Evolutionary conservation across 2,113 vertebrate genomes (phyloP).

Genomic region (Triplophysa dalaica): DNA sequence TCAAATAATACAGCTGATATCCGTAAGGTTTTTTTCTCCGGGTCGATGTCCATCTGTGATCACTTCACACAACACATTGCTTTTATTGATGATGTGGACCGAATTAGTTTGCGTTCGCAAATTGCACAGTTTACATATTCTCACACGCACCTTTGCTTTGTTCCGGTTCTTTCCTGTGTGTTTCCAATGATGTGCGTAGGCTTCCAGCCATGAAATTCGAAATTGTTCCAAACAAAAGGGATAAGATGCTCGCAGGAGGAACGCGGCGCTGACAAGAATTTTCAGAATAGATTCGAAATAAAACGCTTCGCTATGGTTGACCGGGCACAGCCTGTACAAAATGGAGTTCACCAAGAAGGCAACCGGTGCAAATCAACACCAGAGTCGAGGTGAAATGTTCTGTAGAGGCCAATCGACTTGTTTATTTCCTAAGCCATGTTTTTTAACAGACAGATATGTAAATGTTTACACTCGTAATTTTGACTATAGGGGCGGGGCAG

Average conservation of each 20-base stretch:
- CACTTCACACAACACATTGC: slow-evolving; percentile 43
- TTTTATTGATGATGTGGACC: slow-evolving; percentile 32
- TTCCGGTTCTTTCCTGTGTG: slow-evolving; percentile 32
- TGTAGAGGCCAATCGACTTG: slow-evolving; percentile 49
- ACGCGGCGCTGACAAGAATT: neutral
- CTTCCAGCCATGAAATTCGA: slow-evolving; percentile 14
- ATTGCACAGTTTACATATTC: slow-evolving; percentile 43
- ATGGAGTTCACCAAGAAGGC: slow-evolving; percentile 24
- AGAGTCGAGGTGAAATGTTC: slow-evolving; percentile 44
- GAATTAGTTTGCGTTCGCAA: slow-evolving; percentile 20
- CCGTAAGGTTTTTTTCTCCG: slow-evolving; percentile 18
- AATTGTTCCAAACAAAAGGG: slow-evolving; percentile 4
- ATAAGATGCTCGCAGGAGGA: neutral
- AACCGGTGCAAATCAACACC: slow-evolving; percentile 25
- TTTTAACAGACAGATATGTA: slow-evolving; percentile 55
- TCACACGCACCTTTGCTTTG: slow-evolving; percentile 52
- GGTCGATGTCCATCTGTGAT: slow-evolving; percentile 43
- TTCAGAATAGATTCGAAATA: slow-evolving; percentile 17
- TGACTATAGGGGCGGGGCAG: slow-evolving; percentile 19
- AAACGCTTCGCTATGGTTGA: neutral
- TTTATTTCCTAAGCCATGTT: slow-evolving; percentile 57
- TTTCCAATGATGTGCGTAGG: slow-evolving; percentile 37
- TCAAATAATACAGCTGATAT: slow-evolving; percentile 42
- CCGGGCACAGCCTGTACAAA: slow-evolving; percentile 32
- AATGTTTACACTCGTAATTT: slow-evolving; percentile 55